Evolutionary conservation across 2,797 vertebrate genomes (phyloP), one percentile per base, ranked within the genome.

Genomic region (Rhyacichthys aspro): DNA sequence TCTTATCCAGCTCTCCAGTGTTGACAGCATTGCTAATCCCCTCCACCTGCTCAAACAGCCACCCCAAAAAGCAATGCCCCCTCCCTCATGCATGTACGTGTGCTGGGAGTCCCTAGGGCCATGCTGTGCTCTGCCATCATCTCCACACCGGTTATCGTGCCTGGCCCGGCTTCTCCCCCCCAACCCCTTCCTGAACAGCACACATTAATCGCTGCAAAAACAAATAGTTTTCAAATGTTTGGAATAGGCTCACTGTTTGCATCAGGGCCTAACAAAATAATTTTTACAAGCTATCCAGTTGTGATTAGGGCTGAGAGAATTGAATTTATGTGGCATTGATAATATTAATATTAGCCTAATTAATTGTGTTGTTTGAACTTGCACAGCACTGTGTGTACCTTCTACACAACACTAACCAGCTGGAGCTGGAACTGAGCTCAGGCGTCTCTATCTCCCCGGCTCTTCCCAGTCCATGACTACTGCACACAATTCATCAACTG

Each of bases 1-100:
- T 94, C 94, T 96, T 96, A 98, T 97, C 94, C 95, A 87, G 89
- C 84, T 79, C 88, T 89, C 84, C 93, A 94, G 91, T 97, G 94
- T 98, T 98, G 96, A 98, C 95, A 90, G 89, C 95, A 89, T 86
- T 89, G 89, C 95, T 99, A 98, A 98, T 99, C 96, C 96, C 93
- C 94, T 95, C 95, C 95, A 98, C 95, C 96, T 98, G 96, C 95
- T 98, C 96, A 98, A 99, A 98, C 89, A 93, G 74, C 66, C 80
- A 71, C 83, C 86, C 74, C 76, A 77, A 86, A 90, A 88, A 90
- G 80, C 87, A 88, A 82, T 80, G 66, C 79, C 76, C 82, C 63
- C 87, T 84, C 75, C 84, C 83, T 82, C 69, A 55, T 74, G 78
- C 72, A 76, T 86, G 72, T 74, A 80, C 82, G 81, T 74, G 74